Conservation (phyloP, 2,888 invertebrate species). For the Fabriciana adippe region DNA sequence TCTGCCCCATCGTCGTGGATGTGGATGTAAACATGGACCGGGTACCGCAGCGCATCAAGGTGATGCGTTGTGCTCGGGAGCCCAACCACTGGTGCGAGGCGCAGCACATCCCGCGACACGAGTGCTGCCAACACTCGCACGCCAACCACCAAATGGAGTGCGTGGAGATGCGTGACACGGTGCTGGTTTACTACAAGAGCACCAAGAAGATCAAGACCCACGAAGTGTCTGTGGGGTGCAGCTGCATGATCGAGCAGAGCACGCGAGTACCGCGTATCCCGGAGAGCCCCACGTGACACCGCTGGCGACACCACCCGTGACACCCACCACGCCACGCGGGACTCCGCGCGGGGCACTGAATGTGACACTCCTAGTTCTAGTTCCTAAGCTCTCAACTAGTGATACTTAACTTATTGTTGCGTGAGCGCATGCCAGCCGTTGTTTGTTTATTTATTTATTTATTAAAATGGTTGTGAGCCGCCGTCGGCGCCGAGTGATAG, state of each 20-base stretch:
- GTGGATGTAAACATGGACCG: conserved; percentile 59
- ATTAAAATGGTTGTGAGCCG: conserved; percentile 43
- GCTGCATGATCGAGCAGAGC: conserved; percentile 62
- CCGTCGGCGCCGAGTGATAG: conserved; percentile 23
- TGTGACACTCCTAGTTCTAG: conserved; percentile 36
- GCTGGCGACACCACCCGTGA: no score
- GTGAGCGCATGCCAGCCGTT: conserved; percentile 28
- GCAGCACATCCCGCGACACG: conserved; percentile 54
- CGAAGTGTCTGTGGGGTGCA: conserved; percentile 70
- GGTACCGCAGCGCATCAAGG: conserved; percentile 68
- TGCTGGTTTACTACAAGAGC: conserved; percentile 61
- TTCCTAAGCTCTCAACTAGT: conserved; percentile 47
- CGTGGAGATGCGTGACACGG: conserved; percentile 69
- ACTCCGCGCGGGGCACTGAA: neutral
- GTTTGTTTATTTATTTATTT: conserved; percentile 44
- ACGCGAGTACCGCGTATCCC: conserved; percentile 43
- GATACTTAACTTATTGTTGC: conserved; percentile 38
- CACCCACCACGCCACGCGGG: conserved; percentile 19
- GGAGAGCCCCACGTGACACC: conserved; percentile 38
- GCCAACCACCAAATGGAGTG: conserved; percentile 61
- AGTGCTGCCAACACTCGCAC: conserved; percentile 67
- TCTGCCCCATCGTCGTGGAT: conserved; percentile 65
- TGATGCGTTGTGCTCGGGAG: conserved; percentile 60
- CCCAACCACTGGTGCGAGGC: conserved; percentile 60
- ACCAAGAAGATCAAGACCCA: conserved; percentile 41